Base-by-base conservation (phyloP, 2,797 vertebrate genomes). In the Acridotheres tristis region DNA sequence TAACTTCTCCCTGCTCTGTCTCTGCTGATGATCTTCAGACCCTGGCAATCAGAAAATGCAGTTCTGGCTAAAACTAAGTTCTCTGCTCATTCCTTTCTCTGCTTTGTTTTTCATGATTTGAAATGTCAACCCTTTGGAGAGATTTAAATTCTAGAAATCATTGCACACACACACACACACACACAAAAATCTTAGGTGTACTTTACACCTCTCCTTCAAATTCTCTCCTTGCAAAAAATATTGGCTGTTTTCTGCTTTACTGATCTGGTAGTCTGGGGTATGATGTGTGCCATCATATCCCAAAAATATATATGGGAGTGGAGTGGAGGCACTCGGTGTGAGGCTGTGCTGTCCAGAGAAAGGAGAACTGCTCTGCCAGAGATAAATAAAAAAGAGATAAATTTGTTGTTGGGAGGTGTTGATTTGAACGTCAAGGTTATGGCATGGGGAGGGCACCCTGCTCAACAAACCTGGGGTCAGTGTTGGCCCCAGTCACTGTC, bases 401-500 rank as follows among this genome's bases (percentile, higher is more conserved):
- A 53, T 53, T 71, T 34, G 45, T 10, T 40, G 29, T 8, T 77
- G 66, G 61, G 57, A 81, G 67, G 66, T 47, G 63, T 26, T 79
- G 77, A 48, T 83, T 42, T 77, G 68, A 58, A 43, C 1, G 1
- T 38, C 78, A 25, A 5, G 71, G 78, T 54, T 66, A 4, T 27
- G 54, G 43, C 22, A 2, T 1, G 21, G 21, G 29, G 29, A 77
- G 76, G 18, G 26, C 42, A 29, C 21, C 32, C 47, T 43, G 43
- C n/a, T 57, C 57, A 22, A 9, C 61, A 58, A 59, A 50, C 34
- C 8, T 40, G 27, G 82, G 59, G 7, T 47, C 62, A 32, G 4
- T 3, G 5, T 40, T n/a, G 53, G 43, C 8, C n/a, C 66, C 45
- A 2, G 43, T 26, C 2, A 0, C 43, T 62, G 45, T 2, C 72